Percentiles rank a stretch among this genome's conserved stretches.
These are phyloP conservation scores for Lithobates pipiens DNA, from an alignment of 2,797 vertebrate species.

Conservation along the genomic window DNA sequence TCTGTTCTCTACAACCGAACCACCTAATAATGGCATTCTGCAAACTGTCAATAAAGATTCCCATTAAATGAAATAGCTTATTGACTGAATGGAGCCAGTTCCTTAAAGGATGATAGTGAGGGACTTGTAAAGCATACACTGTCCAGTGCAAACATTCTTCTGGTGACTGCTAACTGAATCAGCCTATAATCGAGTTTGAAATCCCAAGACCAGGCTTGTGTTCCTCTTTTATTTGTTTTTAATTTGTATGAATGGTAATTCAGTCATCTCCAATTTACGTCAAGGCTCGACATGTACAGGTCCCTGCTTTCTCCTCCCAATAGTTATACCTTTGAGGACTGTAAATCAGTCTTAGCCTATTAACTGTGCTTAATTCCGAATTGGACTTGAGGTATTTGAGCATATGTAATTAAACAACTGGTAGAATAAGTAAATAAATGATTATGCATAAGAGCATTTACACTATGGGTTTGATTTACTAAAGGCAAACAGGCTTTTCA, in stretches of 20 bases:
- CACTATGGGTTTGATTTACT: not conserved
- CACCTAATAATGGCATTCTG: slow-evolving; percentile 79
- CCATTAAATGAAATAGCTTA: slow-evolving; percentile 99
- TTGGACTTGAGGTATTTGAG: slow-evolving; percentile 31
- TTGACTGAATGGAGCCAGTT: slow-evolving; percentile 87
- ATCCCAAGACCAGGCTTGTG: slow-evolving; percentile 77
- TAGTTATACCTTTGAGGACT: slow-evolving; percentile 8
- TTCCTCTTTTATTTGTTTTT: slow-evolving; percentile 91
- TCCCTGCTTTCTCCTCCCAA: not conserved
- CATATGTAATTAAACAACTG: slow-evolving; percentile 52
- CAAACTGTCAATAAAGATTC: slow-evolving; percentile 87
- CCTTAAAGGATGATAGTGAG: slow-evolving; percentile 72
- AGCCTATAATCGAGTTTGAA: slow-evolving; percentile 87
- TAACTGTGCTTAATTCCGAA: not conserved
- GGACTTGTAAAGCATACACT: slow-evolving; percentile 76
- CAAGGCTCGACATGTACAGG: slow-evolving; percentile 64
- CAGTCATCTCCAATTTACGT: slow-evolving; percentile 78
- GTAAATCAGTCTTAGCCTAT: not conserved
- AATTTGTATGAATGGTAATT: slow-evolving; percentile 90
- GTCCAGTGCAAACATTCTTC: slow-evolving; percentile 75
- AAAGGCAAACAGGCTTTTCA: too few relatives aligned
- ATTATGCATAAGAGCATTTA: not conserved
- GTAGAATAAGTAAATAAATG: slow-evolving; percentile 44
- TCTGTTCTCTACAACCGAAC: slow-evolving; percentile 89
- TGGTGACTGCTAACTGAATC: slow-evolving; percentile 90